Evolutionary conservation across 2,113 vertebrate genomes (phyloP).

Genomic region (Gavia stellata): DNA sequence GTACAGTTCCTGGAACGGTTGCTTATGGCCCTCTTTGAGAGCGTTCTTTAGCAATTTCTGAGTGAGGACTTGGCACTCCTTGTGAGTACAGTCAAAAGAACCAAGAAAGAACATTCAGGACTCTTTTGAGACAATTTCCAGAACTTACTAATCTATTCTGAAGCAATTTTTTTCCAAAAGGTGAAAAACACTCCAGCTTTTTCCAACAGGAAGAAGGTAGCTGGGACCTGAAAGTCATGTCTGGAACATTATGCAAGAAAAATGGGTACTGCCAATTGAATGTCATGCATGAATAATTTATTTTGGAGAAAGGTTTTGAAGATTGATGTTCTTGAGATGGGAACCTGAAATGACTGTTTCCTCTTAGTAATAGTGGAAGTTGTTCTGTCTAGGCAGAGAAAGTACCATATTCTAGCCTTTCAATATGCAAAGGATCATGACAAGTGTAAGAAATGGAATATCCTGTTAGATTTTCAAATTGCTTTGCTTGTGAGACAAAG

Average conservation of each 20-base stretch:
- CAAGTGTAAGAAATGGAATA: slow-evolving; percentile 11
- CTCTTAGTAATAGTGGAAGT: neutral
- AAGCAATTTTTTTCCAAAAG: slow-evolving; percentile 1
- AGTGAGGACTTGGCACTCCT: neutral
- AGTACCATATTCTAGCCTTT: neutral
- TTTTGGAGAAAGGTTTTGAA: slow-evolving; percentile 4
- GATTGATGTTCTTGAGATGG: neutral
- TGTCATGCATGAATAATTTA: neutral
- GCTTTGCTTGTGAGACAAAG: neutral
- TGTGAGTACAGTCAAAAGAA: neutral
- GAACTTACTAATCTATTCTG: neutral
- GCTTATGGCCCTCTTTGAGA: neutral
- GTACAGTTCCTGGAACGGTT: neutral
- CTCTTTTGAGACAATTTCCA: slow-evolving; percentile 13
- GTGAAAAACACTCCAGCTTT: neutral
- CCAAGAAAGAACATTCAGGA: neutral
- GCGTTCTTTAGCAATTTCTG: neutral
- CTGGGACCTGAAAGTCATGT: neutral
- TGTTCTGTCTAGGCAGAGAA: neutral
- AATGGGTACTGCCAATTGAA: neutral
- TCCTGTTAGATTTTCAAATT: neutral
- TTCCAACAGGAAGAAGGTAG: neutral
- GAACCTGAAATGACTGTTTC: slow-evolving; percentile 6
- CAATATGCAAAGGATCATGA: neutral
- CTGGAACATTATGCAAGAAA: slow-evolving; percentile 26